Percentiles rank a stretch among this genome's conserved stretches.
phyloP scores from a whole-genome alignment of 2,888 invertebrate species.

The Hirudinaria manillensis region DNA sequence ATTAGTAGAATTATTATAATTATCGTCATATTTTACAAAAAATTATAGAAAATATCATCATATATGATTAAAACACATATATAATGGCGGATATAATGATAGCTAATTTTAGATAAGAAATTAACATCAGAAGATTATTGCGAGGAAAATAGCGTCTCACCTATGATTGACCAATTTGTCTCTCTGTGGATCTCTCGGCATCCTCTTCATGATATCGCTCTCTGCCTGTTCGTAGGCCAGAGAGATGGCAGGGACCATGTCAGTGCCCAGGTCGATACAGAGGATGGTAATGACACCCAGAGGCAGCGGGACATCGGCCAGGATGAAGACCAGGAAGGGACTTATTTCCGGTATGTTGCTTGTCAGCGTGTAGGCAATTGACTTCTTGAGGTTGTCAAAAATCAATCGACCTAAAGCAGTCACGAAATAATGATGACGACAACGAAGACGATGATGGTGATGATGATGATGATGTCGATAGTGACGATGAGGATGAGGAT shows the following conservation, averaged over 20 bases:
- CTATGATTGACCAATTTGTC: conserved; percentile 79
- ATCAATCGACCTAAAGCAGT: conserved; percentile 61
- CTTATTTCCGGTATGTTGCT: conserved; percentile 96
- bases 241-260: conserved; percentile 65
- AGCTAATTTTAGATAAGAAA: too few relatives aligned
- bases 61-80: too few relatives aligned
- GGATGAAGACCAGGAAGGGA: conserved; percentile 90
- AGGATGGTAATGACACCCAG: conserved; percentile 92
- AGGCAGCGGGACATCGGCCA: conserved; percentile 85
- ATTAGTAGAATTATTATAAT: too few relatives aligned
- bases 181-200: conserved; percentile 71
- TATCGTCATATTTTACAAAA: too few relatives aligned
- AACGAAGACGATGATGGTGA: conserved; percentile 22
- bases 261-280: conserved; percentile 75
- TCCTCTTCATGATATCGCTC: conserved; percentile 86
- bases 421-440: not conserved
- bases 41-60: too few relatives aligned
- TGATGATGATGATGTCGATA: conserved; percentile 21
- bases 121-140: too few relatives aligned
- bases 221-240: conserved; percentile 83
- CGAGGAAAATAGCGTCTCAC: conserved; percentile 55
- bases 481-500: not conserved
- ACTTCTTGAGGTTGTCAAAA: conserved; percentile 94
- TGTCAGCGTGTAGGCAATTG: conserved; percentile 89
- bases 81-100: too few relatives aligned